Evolutionary conservation across 2,113 vertebrate species (phyloP), one percentile per base, ranked within the genome.

Genomic region (Phylloscopus trochilus): DNA sequence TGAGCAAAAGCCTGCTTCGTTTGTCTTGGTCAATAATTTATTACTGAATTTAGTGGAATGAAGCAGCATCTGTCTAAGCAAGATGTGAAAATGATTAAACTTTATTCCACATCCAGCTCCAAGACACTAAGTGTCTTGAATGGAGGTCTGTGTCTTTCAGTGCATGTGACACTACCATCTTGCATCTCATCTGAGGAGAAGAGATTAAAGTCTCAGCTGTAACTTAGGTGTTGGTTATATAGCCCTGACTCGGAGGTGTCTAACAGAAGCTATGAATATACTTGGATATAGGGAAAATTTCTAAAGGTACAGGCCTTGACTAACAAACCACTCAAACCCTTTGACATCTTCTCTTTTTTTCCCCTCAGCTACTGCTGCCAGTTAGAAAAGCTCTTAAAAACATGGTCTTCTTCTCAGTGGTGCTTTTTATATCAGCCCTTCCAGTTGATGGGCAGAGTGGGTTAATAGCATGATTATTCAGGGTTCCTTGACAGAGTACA

Each of bases 181-280:
- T 75, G 41, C 53, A 52, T 88, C 81, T 96, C 93, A 82, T 59
- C 83, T 79, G 84, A 97, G 91, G 81, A 93, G 46, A 95, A 84
- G 24, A 55, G 23, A 62, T 68, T 51, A 17, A 68, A 63, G 75
- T 76, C 43, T 95, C 69, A 68, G 83, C 83, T 91, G 37, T 80
- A 92, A 90, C 75, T 62, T 86, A 87, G 63, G 53, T 82, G 74
- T 75, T 83, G 69, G 44, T 85, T 83, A 63, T 28, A 46, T 63
- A 81, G 87, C 76, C 80, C 89, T 85, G 55, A 82, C 55, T 83
- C 44, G 76, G 20, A 53, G 68, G 19, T 66, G 31, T 80, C 76
- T 80, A 76, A 83, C 63, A 80, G 82, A 93, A 96, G 70, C 49
- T 78, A 66, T 44, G 60, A 80, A 82, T 66, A 74, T 80, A 75